These are phyloP conservation scores for Drosophila buzzatii DNA, from an alignment of 2,888 invertebrate species.

Conservation along the genomic window DNA sequence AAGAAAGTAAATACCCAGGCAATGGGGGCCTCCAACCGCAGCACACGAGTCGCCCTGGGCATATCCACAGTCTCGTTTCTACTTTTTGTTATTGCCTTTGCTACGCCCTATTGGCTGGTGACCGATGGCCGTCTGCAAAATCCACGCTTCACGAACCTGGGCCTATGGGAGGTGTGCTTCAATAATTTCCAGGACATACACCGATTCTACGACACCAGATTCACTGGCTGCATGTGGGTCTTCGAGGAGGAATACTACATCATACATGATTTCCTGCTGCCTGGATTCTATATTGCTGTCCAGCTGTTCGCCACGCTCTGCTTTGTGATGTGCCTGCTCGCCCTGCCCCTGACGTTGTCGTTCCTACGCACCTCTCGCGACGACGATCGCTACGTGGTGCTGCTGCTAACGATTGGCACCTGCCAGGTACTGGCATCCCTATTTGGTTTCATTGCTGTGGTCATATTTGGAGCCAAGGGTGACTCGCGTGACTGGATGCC, in stretches of 20 bases:
- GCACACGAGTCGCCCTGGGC: constrained; percentile 87
- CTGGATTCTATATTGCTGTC: constrained; percentile 96
- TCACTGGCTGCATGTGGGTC: constrained; percentile 97
- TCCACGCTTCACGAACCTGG: constrained; percentile 93
- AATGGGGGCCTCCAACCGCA: constrained; percentile 85
- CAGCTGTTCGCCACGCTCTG: constrained; percentile 97
- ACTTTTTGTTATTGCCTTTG: constrained; percentile 92
- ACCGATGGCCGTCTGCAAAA: constrained; percentile 91
- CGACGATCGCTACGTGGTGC: constrained; percentile 91
- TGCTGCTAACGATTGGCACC: constrained; percentile 91
- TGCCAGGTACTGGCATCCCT: constrained; percentile 91
- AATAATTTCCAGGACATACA: constrained; percentile 94
- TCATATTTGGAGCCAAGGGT: constrained; percentile 95
- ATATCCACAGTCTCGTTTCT: constrained; percentile 89
- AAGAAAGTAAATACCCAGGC: not conserved
- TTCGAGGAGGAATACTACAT: constrained; percentile 98
- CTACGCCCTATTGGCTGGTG: constrained; percentile 95
- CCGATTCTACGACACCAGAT: constrained; percentile 93
- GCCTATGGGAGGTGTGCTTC: constrained; percentile 98
- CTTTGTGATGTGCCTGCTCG: constrained; percentile 92
- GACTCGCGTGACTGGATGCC: constrained; percentile 98
- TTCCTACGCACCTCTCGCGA: constrained; percentile 91
- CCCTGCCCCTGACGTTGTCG: constrained; percentile 90
- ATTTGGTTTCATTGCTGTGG: constrained; percentile 93
- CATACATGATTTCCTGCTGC: constrained; percentile 94